Evolutionary conservation across 2,113 vertebrate genomes (phyloP).

Genomic region (Eretmochelys imbricata): DNA sequence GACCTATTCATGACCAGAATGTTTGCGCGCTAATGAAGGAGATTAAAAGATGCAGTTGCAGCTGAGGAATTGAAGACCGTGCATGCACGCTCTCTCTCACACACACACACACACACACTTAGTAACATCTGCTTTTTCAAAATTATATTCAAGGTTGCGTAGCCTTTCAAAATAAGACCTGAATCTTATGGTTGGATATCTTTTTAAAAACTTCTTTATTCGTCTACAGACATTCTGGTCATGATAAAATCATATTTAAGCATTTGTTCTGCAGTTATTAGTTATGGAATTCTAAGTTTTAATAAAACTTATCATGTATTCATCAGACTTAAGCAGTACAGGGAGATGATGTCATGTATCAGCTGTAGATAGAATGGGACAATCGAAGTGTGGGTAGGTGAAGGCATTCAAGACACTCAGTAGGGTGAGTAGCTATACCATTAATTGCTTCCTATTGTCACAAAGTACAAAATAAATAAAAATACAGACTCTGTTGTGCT

Average conservation of each 20-base stretch:
- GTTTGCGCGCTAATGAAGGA: slow-evolving; percentile 41
- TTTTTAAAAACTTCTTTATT: neutral
- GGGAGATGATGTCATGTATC: neutral
- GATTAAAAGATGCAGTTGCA: slow-evolving; percentile 23
- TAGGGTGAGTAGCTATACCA: neutral
- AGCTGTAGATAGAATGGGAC: neutral
- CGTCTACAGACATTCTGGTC: neutral
- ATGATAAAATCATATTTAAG: neutral
- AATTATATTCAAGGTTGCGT: slow-evolving; percentile 20
- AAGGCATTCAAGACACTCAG: neutral
- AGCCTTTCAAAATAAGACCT: slow-evolving; percentile 18
- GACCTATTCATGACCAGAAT: slow-evolving; percentile 52
- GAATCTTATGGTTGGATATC: slow-evolving; percentile 7
- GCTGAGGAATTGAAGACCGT: slow-evolving; percentile 25
- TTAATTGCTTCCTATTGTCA: neutral
- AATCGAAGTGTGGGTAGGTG: neutral
- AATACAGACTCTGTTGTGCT: neutral
- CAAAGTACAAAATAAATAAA: neutral
- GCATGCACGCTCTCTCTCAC: too few relatives aligned
- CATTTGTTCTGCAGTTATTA: neutral
- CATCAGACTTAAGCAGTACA: neutral
- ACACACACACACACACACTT: neutral
- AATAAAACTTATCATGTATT: neutral
- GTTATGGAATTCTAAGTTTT: neutral
- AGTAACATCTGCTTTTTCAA: slow-evolving; percentile 56